These are phyloP conservation scores for Hylia prasina DNA, from an alignment of 2,113 vertebrate genomes.

Conservation along the genomic window DNA sequence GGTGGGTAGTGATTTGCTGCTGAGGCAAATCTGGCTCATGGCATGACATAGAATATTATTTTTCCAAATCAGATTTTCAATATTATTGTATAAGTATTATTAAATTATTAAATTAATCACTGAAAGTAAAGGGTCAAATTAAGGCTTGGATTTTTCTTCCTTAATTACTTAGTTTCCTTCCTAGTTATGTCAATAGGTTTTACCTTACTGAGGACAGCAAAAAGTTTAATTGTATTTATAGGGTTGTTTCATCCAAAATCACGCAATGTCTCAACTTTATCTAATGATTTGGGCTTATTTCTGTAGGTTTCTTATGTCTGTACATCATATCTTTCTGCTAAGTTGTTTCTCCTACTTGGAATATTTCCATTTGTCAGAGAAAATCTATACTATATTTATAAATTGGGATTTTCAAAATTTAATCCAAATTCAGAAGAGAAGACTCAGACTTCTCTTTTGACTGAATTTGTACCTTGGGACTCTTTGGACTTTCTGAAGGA, in stretches of 20 bases:
- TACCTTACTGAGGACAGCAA: not conserved
- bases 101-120: not conserved
- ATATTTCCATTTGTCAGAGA: not conserved
- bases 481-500: not conserved
- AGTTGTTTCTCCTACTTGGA: not conserved
- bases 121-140: not conserved
- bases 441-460: not conserved
- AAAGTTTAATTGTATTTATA: not conserved
- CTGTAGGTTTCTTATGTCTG: not conserved
- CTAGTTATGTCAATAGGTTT: not conserved
- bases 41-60: not conserved
- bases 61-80: not conserved
- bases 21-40: too few relatives aligned
- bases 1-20: not conserved
- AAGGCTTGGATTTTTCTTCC: not conserved
- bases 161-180: not conserved
- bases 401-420: not conserved
- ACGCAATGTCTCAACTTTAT: not conserved
- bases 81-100: not conserved
- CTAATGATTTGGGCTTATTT: not conserved
- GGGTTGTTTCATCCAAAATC: not conserved
- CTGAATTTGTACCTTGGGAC: not conserved
- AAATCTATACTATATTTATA: not conserved
- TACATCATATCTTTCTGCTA: not conserved
- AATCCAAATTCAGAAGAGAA: not conserved